Percentiles rank a stretch among this genome's conserved stretches.
phyloP scores from a whole-genome alignment of 92 coral and sea anemone species.

The Siderastrea siderea region DNA sequence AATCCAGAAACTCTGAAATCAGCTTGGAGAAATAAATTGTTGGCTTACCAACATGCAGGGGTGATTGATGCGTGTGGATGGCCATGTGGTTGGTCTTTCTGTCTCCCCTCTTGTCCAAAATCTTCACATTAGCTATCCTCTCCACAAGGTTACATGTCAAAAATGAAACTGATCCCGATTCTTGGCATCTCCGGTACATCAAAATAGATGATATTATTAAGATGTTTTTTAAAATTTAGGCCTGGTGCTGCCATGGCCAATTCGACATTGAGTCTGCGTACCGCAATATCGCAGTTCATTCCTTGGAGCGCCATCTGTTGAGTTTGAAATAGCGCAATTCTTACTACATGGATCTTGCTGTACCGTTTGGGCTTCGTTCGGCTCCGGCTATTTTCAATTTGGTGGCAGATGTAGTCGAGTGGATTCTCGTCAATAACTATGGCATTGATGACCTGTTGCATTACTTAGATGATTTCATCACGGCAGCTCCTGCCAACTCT shows the following conservation, averaged over 20 bases:
- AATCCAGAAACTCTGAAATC: slow-evolving; percentile 3
- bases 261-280: background rate
- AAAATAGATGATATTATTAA: background rate
- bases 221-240: background rate
- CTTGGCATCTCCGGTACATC: background rate
- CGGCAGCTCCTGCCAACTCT: too few species aligned
- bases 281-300: background rate
- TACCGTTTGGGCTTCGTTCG: slow-evolving; percentile 30
- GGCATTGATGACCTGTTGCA: slow-evolving; percentile 21
- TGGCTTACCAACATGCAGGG: background rate
- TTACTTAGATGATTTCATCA: background rate
- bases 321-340: too few species aligned
- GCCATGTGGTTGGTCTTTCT: background rate
- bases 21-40: background rate
- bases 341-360: slow-evolving; percentile 1
- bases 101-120: background rate
- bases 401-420: slow-evolving; percentile 24
- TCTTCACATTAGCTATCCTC: too few species aligned
- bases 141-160: too few species aligned
- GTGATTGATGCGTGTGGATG: background rate
- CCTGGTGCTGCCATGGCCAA: background rate
- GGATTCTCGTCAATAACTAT: slow-evolving; percentile 33
- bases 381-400: slow-evolving; percentile 36
- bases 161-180: background rate
- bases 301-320: too few species aligned